Base-by-base conservation (phyloP, 2,797 vertebrate genomes). In the Coregonus sp. region DNA sequence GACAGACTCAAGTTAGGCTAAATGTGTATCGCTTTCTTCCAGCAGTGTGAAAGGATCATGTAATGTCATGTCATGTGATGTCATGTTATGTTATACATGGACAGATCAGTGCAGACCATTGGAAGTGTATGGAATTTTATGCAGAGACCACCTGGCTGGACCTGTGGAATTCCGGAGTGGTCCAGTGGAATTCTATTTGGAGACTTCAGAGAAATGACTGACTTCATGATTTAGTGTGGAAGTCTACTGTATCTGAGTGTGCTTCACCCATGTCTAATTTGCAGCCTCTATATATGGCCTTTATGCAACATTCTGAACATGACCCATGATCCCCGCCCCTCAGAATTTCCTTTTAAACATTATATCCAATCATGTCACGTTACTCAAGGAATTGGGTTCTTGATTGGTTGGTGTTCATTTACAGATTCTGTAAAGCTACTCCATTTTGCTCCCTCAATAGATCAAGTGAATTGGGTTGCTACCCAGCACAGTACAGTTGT, bases 221-320 rank as follows among this genome's bases (percentile, higher is more conserved):
- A 81, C 85, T 73, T 75, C 16, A 2, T 83, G 75, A 82, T 80
- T 80, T 59, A 63, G 56, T 61, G 15, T 72, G 69, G n/a, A 59
- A n/a, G 18, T n/a, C 54, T 29, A 54, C 72, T 71, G 78, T 47
- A 85, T 88, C 80, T 81, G 66, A 82, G 66, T 77, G 56, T 14
- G 73, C 84, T 84, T 88, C 82, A 86, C 88, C 84, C 84, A 90
- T 87, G 87, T 87, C 85, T 89, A 87, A 68, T 76, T 81, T 83
- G 80, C 80, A 73, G 79, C 78, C 80, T 86, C 91, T 93, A 93
- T 92, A 93, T 87, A 89, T 47, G 12, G 7, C 54, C 18, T n/a
- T n/a, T 6, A n/a, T 92, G 89, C 86, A 79, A 74, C 74, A 59
- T n/a, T 35, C 78, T 87, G 85, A 90, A 92, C 89, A 80, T 82